Evolutionary conservation across 2,797 vertebrate species (phyloP).

Genomic region (Uromys caudimaculatus): DNA sequence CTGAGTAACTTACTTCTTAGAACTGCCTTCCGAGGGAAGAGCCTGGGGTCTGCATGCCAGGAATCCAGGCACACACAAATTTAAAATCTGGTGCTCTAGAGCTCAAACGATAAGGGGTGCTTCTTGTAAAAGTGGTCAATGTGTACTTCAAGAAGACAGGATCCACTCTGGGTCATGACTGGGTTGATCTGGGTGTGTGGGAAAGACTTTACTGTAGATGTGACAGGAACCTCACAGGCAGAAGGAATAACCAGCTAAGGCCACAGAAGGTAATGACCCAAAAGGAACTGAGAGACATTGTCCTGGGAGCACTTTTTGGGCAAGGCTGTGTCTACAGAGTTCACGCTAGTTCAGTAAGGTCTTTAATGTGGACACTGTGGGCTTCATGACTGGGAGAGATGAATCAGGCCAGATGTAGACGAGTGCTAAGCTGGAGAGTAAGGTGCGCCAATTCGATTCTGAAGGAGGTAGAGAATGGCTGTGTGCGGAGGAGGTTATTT

Average conservation of each 20-base stretch:
- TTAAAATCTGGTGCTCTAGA: not conserved
- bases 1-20: not conserved
- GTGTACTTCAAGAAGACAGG: not conserved
- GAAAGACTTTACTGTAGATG: not conserved
- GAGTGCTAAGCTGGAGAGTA: not conserved
- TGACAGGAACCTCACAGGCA: not conserved
- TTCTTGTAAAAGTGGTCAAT: not conserved
- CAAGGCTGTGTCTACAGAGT: not conserved
- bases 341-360: not conserved
- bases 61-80: not conserved
- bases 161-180: not conserved
- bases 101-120: not conserved
- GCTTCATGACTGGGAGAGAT: not conserved
- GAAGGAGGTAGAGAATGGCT: not conserved
- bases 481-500: not conserved
- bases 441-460: not conserved
- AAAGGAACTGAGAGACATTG: not conserved
- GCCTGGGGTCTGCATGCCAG: not conserved
- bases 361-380: not conserved
- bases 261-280: not conserved
- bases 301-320: not conserved
- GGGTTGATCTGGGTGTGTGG: conserved; percentile 1
- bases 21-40: not conserved
- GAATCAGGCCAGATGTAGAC: not conserved
- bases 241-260: not conserved